Percentiles rank a stretch among this genome's conserved stretches.
phyloP scores from a whole-genome alignment of 2,113 vertebrate genomes.

The Leucoraja erinaceus region DNA sequence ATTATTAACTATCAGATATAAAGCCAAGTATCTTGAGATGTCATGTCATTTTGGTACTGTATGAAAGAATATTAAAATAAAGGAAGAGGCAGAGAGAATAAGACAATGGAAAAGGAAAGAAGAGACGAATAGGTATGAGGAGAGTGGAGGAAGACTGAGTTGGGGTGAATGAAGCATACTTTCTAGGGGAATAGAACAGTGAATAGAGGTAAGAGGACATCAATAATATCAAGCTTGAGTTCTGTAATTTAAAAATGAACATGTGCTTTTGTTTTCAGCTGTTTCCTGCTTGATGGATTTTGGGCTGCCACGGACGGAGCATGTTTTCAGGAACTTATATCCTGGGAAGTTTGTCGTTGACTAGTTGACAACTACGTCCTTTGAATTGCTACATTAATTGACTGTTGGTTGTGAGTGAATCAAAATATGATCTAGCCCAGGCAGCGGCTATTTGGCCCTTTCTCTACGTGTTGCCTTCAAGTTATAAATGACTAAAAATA shows the following conservation, averaged over 20 bases:
- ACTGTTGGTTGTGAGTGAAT: not conserved
- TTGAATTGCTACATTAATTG: not conserved
- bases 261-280: not conserved
- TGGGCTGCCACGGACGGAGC: not conserved
- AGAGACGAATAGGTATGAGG: not conserved
- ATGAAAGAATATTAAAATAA: not conserved
- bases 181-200: not conserved
- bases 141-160: not conserved
- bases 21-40: not conserved
- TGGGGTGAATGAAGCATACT: not conserved
- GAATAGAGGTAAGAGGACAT: not conserved
- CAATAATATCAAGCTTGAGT: not conserved
- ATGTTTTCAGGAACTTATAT: not conserved
- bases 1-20: not conserved
- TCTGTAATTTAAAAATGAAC: not conserved
- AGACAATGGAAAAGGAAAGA: not conserved
- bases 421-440: not conserved
- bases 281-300: not conserved
- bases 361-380: not conserved
- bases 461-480: no score
- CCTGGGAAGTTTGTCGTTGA: not conserved
- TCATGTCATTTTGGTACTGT: not conserved
- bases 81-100: not conserved
- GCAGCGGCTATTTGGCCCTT: not conserved
- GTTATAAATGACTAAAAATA: no score